Evolutionary conservation across 2,888 invertebrate species (phyloP), one percentile per base, ranked within the genome.

Genomic region (Calliopum simillimum): DNA sequence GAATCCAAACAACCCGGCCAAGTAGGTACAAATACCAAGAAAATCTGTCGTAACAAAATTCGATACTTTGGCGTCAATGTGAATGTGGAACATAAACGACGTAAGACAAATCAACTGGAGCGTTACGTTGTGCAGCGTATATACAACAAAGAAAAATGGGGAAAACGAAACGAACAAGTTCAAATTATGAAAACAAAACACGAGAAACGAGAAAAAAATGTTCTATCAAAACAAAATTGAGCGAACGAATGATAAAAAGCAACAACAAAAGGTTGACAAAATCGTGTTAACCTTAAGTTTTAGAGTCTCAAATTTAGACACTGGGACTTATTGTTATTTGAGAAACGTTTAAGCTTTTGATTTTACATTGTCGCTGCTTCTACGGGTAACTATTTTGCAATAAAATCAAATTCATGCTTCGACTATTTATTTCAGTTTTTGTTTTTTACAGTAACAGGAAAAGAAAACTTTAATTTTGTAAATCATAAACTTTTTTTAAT

Each of bases 81-180:
- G 47, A 21, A 62, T 55, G 14, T n/a, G 64, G 56, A 55, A 43
- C 56, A 4, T 21, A 62, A 21, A 62, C 62, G 14, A 62, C 62
- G 14, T n/a, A 69, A 63, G 53, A 43, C 56, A 63, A 68, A 21
- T 49, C n/a, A 68, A 43, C 44, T 51, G 55, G 56, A 43, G 64
- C 53, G 64, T 21, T 49, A 53, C 44, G 12, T 5, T 16, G 33
- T 25, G 33, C n/a, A 55, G 44, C 12, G 56, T 43, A 49, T 33
- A 19, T 3, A 43, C 11, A 11, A 12, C 43, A 58, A 16, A 12
- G 16, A 59, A 16, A 25, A 33, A 33, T 58, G 14, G 58, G 43
- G 43, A 23, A 12, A 12, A 53, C n/a, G 16, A 16, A 56, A 25
- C n/a, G 41, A 41, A 58, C 14, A 58, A n/a, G n/a, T 33, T 58